Base-by-base conservation (phyloP, 2,888 invertebrate genomes). In the Ophioninae sp. region DNA sequence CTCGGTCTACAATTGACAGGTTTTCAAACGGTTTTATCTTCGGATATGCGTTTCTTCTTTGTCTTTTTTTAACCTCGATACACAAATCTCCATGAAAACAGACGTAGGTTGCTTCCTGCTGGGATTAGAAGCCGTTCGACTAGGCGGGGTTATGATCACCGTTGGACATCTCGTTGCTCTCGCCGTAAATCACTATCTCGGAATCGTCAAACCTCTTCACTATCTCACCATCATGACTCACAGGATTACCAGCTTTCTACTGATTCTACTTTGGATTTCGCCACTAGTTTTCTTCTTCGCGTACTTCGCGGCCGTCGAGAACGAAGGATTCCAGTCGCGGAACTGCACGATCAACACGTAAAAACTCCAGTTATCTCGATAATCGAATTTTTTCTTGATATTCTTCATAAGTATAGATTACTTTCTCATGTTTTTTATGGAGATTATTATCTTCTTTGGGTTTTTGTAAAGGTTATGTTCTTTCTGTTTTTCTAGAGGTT, bases 141-240 rank as follows among this genome's bases (percentile, higher is more conserved):
- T 95, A 78, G 95, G 95, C 21, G 95, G 95, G 3, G 93, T 96
- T 78, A 93, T 95, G 64, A 94, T 95, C 21, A 95, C 95, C 0
- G 95, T 95, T 13, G 93, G 94, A 64, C 96, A 96, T 88, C 93
- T 96, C 3, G 91, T 95, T 57, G 94, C 95, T 0, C 91, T 96
- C 41, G 95, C 95, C 44, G 91, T 95, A 79, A 95, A 95, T 91
- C 96, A 96, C 90, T 96, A 95, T 92, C 92, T 95, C 61, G 96
- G 96, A 21, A 95, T 95, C 80, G 93, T 94, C 3, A 91, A 93
- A 69, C 96, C 96, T 0, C 93, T 96, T 8, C 95, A 95, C 87
- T 95, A 95, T 89, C 94, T 94, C n/a, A 94, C 94, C 17, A 94
- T 94, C 57, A 93, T 95, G 90, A 95, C 95, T 0, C 93, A 94